A percentile compares a stretch with the other conserved stretches of the same genome.
Evolutionary conservation across 2,888 invertebrate genomes (phyloP).

Genomic region (Drosophila gaucha): DNA sequence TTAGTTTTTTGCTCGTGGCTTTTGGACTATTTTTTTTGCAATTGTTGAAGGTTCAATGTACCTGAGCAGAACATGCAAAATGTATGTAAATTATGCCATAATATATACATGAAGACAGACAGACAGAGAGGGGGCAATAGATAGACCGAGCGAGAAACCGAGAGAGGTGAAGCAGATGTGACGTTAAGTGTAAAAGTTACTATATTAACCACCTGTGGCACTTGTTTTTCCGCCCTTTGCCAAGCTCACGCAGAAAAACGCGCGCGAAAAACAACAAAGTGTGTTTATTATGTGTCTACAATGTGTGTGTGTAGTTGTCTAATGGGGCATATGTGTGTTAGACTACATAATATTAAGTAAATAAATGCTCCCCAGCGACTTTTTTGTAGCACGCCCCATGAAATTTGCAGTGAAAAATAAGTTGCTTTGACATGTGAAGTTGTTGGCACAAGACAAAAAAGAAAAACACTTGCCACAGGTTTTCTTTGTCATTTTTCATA

Average conservation of each 20-base stretch:
- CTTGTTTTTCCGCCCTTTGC: slow-evolving; percentile 7
- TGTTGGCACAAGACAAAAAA: slow-evolving; percentile 25
- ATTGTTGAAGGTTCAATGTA: slow-evolving; percentile 74
- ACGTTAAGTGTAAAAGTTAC: slow-evolving; percentile 71
- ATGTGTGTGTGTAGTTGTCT: slow-evolving; percentile 43
- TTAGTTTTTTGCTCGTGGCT: slow-evolving; percentile 39
- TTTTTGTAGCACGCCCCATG: slow-evolving; percentile 2
- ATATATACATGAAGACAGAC: slow-evolving; percentile 35
- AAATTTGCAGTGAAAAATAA: slow-evolving; percentile 60
- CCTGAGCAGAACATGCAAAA: slow-evolving; percentile 74
- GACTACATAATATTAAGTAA: slow-evolving; percentile 66
- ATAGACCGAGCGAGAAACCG: not conserved
- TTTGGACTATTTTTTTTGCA: slow-evolving; percentile 36
- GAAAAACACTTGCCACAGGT: slow-evolving; percentile 1
- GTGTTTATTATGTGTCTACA: slow-evolving; percentile 66
- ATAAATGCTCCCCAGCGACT: slow-evolving; percentile 54
- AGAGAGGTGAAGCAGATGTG: slow-evolving; percentile 43
- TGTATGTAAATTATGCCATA: slow-evolving; percentile 76
- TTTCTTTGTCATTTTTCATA: slow-evolving; percentile 15
- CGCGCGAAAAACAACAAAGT: slow-evolving; percentile 32
- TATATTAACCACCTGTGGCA: slow-evolving; percentile 76
- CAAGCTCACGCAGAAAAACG: slow-evolving; percentile 21
- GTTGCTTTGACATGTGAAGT: slow-evolving; percentile 53
- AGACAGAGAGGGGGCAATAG: not conserved
- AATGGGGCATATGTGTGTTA: slow-evolving; percentile 71